Conservation (phyloP, 37 sponge, comb jelly and placozoan genomes). For the Diacarnus erythraeanus region DNA sequence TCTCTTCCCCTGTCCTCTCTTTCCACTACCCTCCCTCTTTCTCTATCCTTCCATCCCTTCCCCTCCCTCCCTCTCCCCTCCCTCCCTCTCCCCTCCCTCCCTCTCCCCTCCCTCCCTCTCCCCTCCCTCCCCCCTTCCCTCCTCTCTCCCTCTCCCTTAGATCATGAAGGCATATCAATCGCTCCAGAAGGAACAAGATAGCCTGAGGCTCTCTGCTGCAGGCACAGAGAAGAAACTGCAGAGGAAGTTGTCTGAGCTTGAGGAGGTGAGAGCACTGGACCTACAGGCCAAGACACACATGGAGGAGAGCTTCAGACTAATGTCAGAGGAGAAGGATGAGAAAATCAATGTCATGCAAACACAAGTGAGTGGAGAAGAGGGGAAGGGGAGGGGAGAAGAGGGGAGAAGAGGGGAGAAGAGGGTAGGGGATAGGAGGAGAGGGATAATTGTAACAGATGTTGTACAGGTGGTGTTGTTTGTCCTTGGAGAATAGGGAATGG, state of each 20-base stretch:
- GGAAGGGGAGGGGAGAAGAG: background rate
- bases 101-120: constrained; percentile 1
- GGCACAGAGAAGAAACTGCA: constrained; percentile 39
- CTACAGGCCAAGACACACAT: constrained; percentile 75
- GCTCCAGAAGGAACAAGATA: constrained; percentile 41
- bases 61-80: background rate
- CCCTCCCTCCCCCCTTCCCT: background rate
- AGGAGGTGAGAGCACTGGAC: constrained; percentile 56
- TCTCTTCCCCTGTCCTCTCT: background rate
- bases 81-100: constrained; percentile 3
- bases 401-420: background rate
- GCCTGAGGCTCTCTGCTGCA: constrained; percentile 18
- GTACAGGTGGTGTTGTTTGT: too few species aligned
- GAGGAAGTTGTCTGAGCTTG: constrained; percentile 60
- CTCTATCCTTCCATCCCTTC: constrained; percentile 1
- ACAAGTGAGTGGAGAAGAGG: constrained; percentile 50
- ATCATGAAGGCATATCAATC: constrained; percentile 50
- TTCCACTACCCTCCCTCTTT: background rate
- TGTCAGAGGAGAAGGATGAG: constrained; percentile 81
- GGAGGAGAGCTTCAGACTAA: constrained; percentile 62
- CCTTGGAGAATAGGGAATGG: too few species aligned
- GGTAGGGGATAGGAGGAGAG: background rate
- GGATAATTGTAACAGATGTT: background rate
- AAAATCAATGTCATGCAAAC: constrained; percentile 71
- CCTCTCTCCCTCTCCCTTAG: constrained; percentile 26